Conservation (phyloP, 2,113 vertebrate genomes). For the Octodon degus region DNA sequence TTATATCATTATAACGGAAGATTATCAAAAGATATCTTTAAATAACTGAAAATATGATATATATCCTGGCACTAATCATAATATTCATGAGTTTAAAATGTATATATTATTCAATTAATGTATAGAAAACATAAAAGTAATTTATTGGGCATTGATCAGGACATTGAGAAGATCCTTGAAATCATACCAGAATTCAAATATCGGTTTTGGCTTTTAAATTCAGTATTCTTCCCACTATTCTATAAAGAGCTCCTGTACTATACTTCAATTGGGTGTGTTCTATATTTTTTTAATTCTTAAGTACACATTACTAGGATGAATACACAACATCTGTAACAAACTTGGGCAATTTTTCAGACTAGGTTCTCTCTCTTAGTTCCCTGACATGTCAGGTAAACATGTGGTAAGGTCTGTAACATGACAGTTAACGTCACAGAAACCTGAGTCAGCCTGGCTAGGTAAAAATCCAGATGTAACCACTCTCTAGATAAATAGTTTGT, state of each 20-base stretch:
- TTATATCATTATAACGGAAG: not conserved
- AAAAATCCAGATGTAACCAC: not conserved
- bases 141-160: not conserved
- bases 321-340: not conserved
- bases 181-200: not conserved
- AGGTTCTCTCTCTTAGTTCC: not conserved
- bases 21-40: not conserved
- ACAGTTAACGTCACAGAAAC: not conserved
- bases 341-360: not conserved
- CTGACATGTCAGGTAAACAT: not conserved
- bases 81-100: too few species aligned
- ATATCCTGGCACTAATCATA: too few species aligned
- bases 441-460: not conserved
- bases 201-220: not conserved
- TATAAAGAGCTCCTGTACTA: not conserved
- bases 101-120: not conserved
- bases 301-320: not conserved
- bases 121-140: not conserved
- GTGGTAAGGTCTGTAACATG: not conserved
- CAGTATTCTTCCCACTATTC: not conserved
- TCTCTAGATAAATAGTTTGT: constrained; percentile 11
- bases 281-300: constrained; percentile 27
- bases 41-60: not conserved
- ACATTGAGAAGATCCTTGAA: not conserved
- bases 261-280: not conserved